Percentiles rank a stretch among this genome's conserved stretches.
These are phyloP conservation scores for Rhaphigaster nebulosa DNA, from an alignment of 2,888 invertebrate genomes.

Conservation along the genomic window DNA sequence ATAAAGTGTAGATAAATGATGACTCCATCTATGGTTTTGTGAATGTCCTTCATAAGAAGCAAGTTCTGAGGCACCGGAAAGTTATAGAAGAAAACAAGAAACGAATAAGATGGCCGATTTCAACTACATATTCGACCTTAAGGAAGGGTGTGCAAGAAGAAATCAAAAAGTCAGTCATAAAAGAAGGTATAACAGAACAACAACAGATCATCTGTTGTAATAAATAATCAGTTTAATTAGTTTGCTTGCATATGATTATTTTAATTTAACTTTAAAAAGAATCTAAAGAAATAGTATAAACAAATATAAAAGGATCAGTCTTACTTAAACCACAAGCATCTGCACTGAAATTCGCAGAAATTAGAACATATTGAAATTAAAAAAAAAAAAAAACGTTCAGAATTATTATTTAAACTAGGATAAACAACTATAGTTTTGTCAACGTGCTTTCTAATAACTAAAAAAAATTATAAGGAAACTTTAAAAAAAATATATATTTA, in stretches of 20 bases:
- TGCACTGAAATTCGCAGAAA: too few relatives aligned
- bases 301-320: too few relatives aligned
- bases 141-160: background rate
- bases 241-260: background rate
- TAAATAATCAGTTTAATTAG: background rate
- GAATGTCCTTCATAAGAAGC: background rate
- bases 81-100: background rate
- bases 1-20: background rate
- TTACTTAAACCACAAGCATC: too few relatives aligned
- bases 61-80: background rate
- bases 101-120: background rate
- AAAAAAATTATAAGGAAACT: too few relatives aligned
- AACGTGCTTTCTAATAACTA: too few relatives aligned
- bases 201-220: background rate
- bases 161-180: background rate
- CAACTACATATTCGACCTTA: background rate
- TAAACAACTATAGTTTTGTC: too few relatives aligned
- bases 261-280: background rate
- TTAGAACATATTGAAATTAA: too few relatives aligned
- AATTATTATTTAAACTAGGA: too few relatives aligned
- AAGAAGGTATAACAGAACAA: background rate
- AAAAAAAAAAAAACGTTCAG: too few relatives aligned
- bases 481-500: too few relatives aligned
- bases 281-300: background rate
- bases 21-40: background rate